Conservation (phyloP, 2,888 invertebrate genomes). For the Chymomyza caudatula region DNA sequence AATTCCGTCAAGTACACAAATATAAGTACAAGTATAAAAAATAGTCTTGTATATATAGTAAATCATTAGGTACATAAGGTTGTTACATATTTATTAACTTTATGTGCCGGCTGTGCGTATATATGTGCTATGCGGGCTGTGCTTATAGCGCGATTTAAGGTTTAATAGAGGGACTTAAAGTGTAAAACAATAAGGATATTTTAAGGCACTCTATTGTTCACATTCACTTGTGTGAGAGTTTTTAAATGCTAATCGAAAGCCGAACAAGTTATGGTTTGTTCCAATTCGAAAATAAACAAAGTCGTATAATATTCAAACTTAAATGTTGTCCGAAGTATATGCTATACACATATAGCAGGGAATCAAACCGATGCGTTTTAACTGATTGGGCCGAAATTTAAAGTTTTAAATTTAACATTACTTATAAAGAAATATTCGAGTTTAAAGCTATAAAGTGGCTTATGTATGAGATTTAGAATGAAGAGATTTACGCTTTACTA, state of each 20-base stretch:
- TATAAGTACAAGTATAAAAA: background rate
- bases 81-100: background rate
- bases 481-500: too few relatives aligned
- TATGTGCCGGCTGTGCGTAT: background rate
- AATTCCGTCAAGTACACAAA: background rate
- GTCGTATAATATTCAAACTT: background rate
- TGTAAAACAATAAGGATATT: slow-evolving; percentile 38
- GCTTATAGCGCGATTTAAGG: background rate
- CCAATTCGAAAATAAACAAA: background rate
- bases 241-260: slow-evolving; percentile 47
- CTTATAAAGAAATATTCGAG: too few relatives aligned
- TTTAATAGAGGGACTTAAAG: slow-evolving; percentile 7
- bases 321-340: too few relatives aligned
- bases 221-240: slow-evolving; percentile 26
- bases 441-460: too few relatives aligned
- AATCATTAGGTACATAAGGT: background rate
- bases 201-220: slow-evolving; percentile 53
- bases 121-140: background rate
- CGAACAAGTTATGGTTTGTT: background rate
- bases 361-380: too few relatives aligned
- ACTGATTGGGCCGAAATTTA: too few relatives aligned
- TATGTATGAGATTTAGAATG: too few relatives aligned
- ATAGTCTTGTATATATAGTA: background rate
- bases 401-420: too few relatives aligned
- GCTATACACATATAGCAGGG: too few relatives aligned